Percentiles rank a stretch among this genome's conserved stretches.
phyloP scores from a whole-genome alignment of 2,113 vertebrate species.

The Marcusenius ussheri region DNA sequence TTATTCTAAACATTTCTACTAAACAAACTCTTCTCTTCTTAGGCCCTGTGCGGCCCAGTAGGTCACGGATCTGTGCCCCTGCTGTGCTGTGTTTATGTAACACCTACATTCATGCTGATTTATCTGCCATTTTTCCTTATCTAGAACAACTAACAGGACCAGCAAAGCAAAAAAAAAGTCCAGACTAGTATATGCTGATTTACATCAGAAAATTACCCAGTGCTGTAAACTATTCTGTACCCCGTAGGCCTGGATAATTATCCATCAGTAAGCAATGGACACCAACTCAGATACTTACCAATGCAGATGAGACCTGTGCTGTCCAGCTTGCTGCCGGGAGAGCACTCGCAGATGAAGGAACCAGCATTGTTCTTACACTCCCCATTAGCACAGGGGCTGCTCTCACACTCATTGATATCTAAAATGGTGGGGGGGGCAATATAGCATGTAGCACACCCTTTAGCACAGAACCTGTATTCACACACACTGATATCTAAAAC shows the following conservation, averaged over 20 bases:
- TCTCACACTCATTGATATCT: slow-evolving; percentile 80
- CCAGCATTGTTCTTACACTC: slow-evolving; percentile 75
- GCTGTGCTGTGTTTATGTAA: neutral
- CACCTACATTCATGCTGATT: neutral
- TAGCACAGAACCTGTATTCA: neutral
- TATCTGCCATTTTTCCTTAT: neutral
- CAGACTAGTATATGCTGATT: neutral
- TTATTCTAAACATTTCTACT: neutral
- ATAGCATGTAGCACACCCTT: neutral
- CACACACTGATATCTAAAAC: slow-evolving; percentile 61
- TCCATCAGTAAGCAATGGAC: neutral
- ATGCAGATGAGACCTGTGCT: slow-evolving; percentile 68
- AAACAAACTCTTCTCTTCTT: neutral
- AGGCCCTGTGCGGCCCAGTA: neutral
- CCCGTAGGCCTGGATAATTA: neutral
- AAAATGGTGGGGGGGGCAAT: slow-evolving; percentile 22
- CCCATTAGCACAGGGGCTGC: slow-evolving; percentile 67
- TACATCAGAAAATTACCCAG: neutral
- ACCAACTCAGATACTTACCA: slow-evolving; percentile 48
- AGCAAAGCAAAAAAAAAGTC: neutral
- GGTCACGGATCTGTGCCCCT: neutral
- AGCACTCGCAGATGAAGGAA: slow-evolving; percentile 74
- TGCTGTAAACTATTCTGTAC: neutral
- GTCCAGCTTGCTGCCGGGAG: slow-evolving; percentile 68
- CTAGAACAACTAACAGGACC: neutral